Conservation (phyloP, 2,888 invertebrate genomes). For the Eulithis prunata region DNA sequence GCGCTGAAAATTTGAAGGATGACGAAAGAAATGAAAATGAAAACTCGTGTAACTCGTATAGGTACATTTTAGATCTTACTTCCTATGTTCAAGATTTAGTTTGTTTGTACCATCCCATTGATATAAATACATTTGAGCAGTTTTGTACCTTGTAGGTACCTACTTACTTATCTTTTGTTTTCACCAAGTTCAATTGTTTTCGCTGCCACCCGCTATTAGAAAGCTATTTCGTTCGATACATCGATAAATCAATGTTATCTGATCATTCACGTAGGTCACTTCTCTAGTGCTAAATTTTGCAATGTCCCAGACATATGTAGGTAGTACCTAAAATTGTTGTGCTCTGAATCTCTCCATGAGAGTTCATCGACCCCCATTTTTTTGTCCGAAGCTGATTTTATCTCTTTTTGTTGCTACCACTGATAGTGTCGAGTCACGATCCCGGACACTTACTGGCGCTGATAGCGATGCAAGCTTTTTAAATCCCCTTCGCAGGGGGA, state of each 20-base stretch:
- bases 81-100: too few relatives aligned
- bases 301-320: neutral
- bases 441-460: constrained; percentile 25
- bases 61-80: too few relatives aligned
- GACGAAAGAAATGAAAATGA: neutral
- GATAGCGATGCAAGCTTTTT: neutral
- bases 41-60: neutral
- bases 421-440: constrained; percentile 31
- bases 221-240: neutral
- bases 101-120: too few relatives aligned
- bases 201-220: neutral
- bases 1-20: neutral
- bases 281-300: neutral
- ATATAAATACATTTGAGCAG: too few relatives aligned
- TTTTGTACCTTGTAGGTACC: too few relatives aligned
- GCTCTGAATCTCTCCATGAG: constrained; percentile 10
- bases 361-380: constrained; percentile 31
- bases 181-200: neutral
- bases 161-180: neutral
- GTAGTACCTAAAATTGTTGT: neutral
- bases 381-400: constrained; percentile 19
- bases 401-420: constrained; percentile 24
- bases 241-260: neutral
- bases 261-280: neutral
- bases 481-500: too few relatives aligned